phyloP scores from a whole-genome alignment of 2,113 vertebrate species.

The Rhabdornis inornatus region DNA sequence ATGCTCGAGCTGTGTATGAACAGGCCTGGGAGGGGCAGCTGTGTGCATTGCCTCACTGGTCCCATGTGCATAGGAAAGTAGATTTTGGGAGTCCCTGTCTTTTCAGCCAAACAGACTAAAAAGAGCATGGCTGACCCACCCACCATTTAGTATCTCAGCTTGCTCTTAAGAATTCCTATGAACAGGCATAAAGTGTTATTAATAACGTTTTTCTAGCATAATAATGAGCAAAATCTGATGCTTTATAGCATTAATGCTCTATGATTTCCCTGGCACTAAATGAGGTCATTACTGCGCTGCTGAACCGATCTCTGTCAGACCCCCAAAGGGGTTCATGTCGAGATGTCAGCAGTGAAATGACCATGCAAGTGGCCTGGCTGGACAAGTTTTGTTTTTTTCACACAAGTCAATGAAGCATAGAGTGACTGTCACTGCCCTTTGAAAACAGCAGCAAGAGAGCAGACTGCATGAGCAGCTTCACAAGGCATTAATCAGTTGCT shows the following conservation, averaged over 20 bases:
- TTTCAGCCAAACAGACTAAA: not conserved
- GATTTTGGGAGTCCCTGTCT: not conserved
- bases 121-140: not conserved
- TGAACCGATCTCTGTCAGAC: not conserved
- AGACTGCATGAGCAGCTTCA: not conserved
- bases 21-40: not conserved
- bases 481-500: not conserved
- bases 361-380: slow-evolving; percentile 36
- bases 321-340: not conserved
- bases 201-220: not conserved
- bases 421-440: slow-evolving; percentile 29
- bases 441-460: slow-evolving; percentile 32
- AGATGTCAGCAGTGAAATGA: slow-evolving; percentile 31
- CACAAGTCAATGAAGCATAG: slow-evolving; percentile 39
- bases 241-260: not conserved
- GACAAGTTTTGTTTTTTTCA: slow-evolving; percentile 20
- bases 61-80: not conserved
- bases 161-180: not conserved
- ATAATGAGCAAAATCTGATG: not conserved
- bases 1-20: rapidly evolving
- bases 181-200: not conserved
- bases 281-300: not conserved
- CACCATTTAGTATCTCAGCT: not conserved
- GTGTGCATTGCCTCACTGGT: not conserved
- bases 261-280: not conserved